Conservation (phyloP, 2,797 vertebrate genomes). For the Hafferia zeledoni region DNA sequence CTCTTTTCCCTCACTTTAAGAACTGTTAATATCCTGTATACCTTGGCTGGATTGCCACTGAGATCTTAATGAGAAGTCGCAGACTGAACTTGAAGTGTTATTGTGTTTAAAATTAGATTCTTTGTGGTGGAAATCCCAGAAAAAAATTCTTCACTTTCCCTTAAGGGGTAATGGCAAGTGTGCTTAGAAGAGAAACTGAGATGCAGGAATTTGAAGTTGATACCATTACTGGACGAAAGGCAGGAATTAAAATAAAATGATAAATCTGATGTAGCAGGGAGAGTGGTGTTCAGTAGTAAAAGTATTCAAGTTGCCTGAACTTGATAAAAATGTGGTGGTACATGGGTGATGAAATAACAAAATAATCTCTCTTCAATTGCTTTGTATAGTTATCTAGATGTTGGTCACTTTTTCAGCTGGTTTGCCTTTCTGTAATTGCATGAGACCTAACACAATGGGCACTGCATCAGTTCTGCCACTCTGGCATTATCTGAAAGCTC, state of each 20-base stretch:
- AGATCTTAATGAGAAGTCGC: background rate
- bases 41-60: background rate
- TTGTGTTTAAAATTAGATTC: slow-evolving; percentile 40
- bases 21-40: background rate
- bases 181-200: background rate
- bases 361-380: background rate
- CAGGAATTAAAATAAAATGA: background rate
- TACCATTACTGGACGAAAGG: background rate
- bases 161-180: background rate
- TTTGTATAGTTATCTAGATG: background rate
- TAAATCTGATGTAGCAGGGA: background rate
- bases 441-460: background rate
- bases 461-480: background rate
- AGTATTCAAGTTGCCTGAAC: background rate
- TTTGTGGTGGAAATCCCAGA: background rate
- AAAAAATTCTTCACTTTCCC: background rate
- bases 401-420: background rate
- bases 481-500: background rate
- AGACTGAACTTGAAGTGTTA: slow-evolving; percentile 1
- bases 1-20: background rate
- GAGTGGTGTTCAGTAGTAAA: background rate
- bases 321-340: background rate
- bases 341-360: background rate
- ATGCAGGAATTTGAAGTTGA: background rate
- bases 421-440: background rate